Evolutionary conservation across 2,888 invertebrate genomes (phyloP).

Genomic region (Rhagophthalmus giganteus): DNA sequence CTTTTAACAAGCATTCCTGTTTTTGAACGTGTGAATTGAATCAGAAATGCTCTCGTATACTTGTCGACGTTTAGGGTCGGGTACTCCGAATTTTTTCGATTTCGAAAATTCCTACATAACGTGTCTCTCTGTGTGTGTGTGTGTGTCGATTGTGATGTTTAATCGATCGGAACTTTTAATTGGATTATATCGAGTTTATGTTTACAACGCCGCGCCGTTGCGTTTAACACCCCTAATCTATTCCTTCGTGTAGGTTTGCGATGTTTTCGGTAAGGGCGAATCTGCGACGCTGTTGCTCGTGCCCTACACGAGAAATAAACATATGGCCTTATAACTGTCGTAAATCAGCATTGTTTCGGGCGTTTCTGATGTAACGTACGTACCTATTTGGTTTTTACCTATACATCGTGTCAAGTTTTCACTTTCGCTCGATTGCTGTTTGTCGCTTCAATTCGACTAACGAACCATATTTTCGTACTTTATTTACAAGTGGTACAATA

Average conservation of each 20-base stretch:
- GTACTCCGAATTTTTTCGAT: background rate
- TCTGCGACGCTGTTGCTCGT: constrained; percentile 1
- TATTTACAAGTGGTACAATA: too few species aligned
- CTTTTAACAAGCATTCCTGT: constrained; percentile 5
- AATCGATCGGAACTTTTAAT: background rate
- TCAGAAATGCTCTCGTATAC: background rate
- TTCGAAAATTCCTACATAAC: background rate
- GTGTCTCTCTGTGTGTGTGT: too few species aligned
- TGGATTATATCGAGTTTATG: background rate
- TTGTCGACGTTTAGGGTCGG: background rate
- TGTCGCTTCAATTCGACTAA: too few species aligned
- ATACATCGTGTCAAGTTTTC: too few species aligned
- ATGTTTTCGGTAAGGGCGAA: constrained; percentile 6
- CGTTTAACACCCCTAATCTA: constrained; percentile 2
- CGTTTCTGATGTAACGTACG: too few species aligned
- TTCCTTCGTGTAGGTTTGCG: background rate
- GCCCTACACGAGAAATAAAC: constrained; percentile 21
- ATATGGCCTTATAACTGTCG: constrained; percentile 15
- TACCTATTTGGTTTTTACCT: too few species aligned
- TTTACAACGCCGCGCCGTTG: background rate
- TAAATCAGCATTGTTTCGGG: constrained; percentile 27
- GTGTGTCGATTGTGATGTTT: background rate
- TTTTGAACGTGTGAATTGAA: constrained; percentile 9
- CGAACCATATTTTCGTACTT: too few species aligned
- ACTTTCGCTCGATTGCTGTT: too few species aligned